These are phyloP conservation scores for Tenualosa ilisha DNA, from an alignment of 2,797 vertebrate species.

Conservation along the genomic window DNA sequence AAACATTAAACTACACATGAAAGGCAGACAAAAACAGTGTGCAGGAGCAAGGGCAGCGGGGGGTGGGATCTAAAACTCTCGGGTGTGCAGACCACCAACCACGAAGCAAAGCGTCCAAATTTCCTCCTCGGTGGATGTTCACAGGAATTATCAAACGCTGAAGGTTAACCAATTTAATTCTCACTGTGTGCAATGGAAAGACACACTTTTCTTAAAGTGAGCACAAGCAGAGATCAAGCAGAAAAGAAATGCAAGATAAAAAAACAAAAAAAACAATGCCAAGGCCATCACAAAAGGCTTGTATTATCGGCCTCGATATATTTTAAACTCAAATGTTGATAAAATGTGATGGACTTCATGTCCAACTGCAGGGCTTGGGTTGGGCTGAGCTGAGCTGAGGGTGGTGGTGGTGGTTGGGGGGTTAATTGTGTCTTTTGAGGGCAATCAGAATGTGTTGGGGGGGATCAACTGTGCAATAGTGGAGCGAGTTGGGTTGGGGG, in stretches of 20 bases:
- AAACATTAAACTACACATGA: background rate
- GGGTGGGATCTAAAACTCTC: background rate
- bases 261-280: background rate
- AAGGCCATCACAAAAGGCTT: background rate
- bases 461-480: constrained; percentile 5
- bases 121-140: background rate
- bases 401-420: background rate
- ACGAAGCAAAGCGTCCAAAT: background rate
- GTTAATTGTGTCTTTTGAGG: constrained; percentile 3
- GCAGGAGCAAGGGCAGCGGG: background rate
- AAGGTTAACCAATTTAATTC: background rate
- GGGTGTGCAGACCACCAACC: background rate
- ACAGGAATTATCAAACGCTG: background rate
- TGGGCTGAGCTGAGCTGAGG: background rate
- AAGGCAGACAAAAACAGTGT: background rate
- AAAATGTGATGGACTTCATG: background rate
- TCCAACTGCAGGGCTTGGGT: background rate
- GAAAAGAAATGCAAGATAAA: background rate
- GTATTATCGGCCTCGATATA: background rate
- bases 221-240: constrained; percentile 6
- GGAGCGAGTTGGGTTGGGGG: background rate
- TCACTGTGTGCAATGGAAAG: background rate
- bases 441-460: constrained; percentile 12
- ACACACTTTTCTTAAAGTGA: background rate
- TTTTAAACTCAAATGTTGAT: background rate